Conservation (phyloP, 2,797 vertebrate genomes). For the Malacoctenus gilli region DNA sequence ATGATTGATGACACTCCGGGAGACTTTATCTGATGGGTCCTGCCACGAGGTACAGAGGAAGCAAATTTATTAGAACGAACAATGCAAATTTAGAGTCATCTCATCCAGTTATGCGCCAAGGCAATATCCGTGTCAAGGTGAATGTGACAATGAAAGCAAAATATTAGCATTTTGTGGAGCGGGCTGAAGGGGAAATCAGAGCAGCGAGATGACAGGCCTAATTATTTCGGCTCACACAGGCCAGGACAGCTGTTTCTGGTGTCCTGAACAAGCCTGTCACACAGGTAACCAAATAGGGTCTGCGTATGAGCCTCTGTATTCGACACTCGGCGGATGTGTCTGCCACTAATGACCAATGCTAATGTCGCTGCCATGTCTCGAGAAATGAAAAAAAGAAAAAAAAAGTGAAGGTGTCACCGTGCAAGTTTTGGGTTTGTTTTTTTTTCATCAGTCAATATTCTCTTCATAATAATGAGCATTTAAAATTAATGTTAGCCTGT, state of each 20-base stretch:
- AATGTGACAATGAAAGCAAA: conserved; percentile 99
- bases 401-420: conserved; percentile 88
- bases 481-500: conserved; percentile 95
- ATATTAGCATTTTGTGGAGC: conserved; percentile 99
- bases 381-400: conserved; percentile 73
- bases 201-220: conserved; percentile 99
- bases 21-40: conserved; percentile 99
- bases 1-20: conserved; percentile 99
- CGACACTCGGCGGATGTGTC: conserved; percentile 91
- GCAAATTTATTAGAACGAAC: conserved; percentile 99
- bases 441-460: conserved; percentile 95
- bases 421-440: conserved; percentile 62
- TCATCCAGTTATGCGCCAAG: conserved; percentile 98
- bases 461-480: conserved; percentile 94
- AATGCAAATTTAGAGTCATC: conserved; percentile 99
- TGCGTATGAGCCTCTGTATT: conserved; percentile 93
- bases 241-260: conserved; percentile 99
- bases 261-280: conserved; percentile 99
- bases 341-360: conserved; percentile 99
- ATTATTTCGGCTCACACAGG: conserved; percentile 99
- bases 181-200: conserved; percentile 99
- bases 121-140: conserved; percentile 99
- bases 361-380: conserved; percentile 98
- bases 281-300: conserved; percentile 99
- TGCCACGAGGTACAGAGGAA: conserved; percentile 92